phyloP scores from a whole-genome alignment of 2,113 vertebrate genomes.

The Melanocharis versteri region DNA sequence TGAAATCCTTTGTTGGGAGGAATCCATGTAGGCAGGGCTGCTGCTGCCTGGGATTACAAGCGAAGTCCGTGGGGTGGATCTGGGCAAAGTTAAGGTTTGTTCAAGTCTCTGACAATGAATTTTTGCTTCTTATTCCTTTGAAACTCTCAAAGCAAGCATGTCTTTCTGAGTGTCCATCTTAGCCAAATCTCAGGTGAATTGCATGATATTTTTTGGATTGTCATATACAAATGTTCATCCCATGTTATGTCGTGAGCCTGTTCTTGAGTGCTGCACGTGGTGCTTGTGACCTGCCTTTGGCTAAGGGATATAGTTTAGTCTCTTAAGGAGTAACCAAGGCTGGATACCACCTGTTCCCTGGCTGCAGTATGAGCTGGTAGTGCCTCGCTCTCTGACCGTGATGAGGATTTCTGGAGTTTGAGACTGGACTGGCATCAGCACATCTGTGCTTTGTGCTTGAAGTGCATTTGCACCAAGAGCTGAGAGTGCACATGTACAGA shows the following conservation, averaged over 20 bases:
- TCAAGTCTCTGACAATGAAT: background rate
- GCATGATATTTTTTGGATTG: background rate
- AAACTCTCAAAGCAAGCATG: background rate
- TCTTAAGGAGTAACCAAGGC: background rate
- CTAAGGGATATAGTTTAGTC: background rate
- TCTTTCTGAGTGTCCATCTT: background rate
- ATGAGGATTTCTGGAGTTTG: background rate
- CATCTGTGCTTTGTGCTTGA: background rate
- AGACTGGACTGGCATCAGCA: background rate
- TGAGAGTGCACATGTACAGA: rapidly evolving
- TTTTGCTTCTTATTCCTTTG: background rate
- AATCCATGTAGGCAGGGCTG: background rate
- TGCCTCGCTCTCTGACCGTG: background rate
- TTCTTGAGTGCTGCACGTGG: background rate
- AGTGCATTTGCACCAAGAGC: background rate
- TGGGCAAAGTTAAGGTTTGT: background rate
- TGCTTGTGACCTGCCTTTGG: background rate
- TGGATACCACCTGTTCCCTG: background rate
- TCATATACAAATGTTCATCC: background rate
- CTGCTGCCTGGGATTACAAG: background rate
- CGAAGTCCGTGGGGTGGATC: rapidly evolving
- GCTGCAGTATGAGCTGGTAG: background rate
- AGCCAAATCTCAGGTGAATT: background rate
- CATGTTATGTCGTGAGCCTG: background rate
- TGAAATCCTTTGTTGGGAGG: background rate